phyloP scores from a whole-genome alignment of 2,888 invertebrate genomes.

The Drosophila anomalipes region DNA sequence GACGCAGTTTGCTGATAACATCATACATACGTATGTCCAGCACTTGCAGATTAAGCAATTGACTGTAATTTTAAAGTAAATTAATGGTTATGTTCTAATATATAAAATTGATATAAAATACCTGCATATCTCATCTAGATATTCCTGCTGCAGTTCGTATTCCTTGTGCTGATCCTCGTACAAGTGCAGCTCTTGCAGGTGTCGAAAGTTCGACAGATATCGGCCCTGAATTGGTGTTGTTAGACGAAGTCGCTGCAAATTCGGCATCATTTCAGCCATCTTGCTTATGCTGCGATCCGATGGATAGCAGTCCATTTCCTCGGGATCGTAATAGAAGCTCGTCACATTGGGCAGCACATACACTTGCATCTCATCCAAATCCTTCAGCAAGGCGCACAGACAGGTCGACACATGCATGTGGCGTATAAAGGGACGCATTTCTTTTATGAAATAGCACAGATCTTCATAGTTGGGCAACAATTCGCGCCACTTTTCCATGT shows the following conservation, averaged over 20 bases:
- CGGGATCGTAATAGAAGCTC: slow-evolving; percentile 69
- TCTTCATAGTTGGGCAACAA: slow-evolving; percentile 69
- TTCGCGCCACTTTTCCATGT: slow-evolving; percentile 70
- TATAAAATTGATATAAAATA: slow-evolving; percentile 10
- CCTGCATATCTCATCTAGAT: slow-evolving; percentile 74
- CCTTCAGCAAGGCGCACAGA: slow-evolving; percentile 69
- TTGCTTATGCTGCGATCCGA: slow-evolving; percentile 66
- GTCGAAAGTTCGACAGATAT: slow-evolving; percentile 65
- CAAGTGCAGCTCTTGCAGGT: slow-evolving; percentile 74
- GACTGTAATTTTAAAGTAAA: slow-evolving; percentile 26
- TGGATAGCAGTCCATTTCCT: slow-evolving; percentile 75
- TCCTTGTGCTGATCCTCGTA: slow-evolving; percentile 76
- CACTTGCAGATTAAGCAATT: slow-evolving; percentile 63
- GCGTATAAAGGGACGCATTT: slow-evolving; percentile 59
- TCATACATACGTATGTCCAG: slow-evolving; percentile 78
- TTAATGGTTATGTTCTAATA: too few species aligned
- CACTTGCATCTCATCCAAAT: slow-evolving; percentile 71
- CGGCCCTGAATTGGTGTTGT: slow-evolving; percentile 76
- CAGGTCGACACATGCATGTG: slow-evolving; percentile 68
- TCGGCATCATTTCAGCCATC: slow-evolving; percentile 73
- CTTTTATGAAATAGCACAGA: slow-evolving; percentile 67
- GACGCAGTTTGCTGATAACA: slow-evolving; percentile 66
- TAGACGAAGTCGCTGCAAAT: slow-evolving; percentile 66
- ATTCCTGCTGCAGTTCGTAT: slow-evolving; percentile 73
- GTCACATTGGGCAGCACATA: slow-evolving; percentile 62